Conservation (phyloP, 2,797 vertebrate species). For the Scolopax bukidnonensis region DNA sequence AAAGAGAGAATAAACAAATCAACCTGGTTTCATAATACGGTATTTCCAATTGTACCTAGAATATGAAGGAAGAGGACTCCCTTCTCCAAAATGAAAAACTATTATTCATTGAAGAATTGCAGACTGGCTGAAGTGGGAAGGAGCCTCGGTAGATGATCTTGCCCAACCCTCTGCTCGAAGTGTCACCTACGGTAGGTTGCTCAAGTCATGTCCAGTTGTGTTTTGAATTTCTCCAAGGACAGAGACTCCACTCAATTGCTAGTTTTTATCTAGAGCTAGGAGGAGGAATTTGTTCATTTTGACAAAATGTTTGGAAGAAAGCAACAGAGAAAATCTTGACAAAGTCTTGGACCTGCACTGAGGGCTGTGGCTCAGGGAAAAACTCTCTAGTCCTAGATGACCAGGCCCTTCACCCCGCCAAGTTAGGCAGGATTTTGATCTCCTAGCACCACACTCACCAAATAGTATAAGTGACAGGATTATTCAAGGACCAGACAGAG, state of each 20-base stretch:
- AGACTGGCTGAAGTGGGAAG: not conserved
- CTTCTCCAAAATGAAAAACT: not conserved
- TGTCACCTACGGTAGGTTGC: not conserved
- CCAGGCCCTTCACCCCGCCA: not conserved
- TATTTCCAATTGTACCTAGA: not conserved
- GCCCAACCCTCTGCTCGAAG: not conserved
- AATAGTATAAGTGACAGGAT: not conserved
- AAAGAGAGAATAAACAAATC: not conserved
- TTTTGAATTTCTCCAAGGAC: not conserved
- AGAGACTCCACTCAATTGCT: not conserved
- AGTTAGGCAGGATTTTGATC: not conserved
- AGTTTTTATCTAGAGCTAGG: not conserved
- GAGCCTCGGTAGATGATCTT: not conserved
- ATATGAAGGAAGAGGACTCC: not conserved
- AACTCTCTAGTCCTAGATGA: not conserved
- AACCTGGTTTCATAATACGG: not conserved
- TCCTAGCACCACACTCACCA: not conserved
- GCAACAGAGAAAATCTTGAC: not conserved
- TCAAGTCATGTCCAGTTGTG: not conserved
- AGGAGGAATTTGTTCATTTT: not conserved
- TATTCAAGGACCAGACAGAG: not conserved
- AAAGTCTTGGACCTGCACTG: not conserved
- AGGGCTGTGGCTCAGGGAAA: not conserved
- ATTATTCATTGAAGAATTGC: not conserved
- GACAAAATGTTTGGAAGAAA: not conserved